Evolutionary conservation across 2,888 invertebrate genomes (phyloP), one percentile per base, ranked within the genome.

Genomic region (Athripsodes cinereus): DNA sequence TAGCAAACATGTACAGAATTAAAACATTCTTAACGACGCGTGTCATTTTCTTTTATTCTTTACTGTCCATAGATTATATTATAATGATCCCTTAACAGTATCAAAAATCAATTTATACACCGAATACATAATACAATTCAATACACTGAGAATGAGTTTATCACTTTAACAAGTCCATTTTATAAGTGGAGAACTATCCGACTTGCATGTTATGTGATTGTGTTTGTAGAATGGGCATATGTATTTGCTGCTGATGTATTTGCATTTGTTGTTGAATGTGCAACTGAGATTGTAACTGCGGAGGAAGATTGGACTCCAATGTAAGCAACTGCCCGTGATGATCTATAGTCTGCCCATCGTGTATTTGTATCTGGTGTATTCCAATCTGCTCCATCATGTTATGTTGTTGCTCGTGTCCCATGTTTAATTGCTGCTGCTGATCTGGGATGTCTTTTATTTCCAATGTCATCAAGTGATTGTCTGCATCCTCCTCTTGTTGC

Each of bases 301-400:
- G 20, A 5, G 19, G 18, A 3, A 48, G 48, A 16, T 40, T 40
- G 13, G 40, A 13, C 3, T 40, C 40, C 13, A 40, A 40, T 8
- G 40, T 40, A 2, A 40, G 5, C 40, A 40, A 13, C 13, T 40
- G 40, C 2, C 40, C 40, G 13, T 40, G 40, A 40, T 13, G n/a
- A 13, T 40, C 40, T 16, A 40, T 8, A 3, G 40, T 13, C 13
- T 40, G 52, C 2, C 51, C 20, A 26, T 50, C 8, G n/a, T 50
- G 50, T 8, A 26, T 22, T 26, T 50, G 57, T 22, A 57, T 57
- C 13, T 55, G 55, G 1, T 35, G 20, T 13, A 22, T 21, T 18
- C 16, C 20, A 16, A 48, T 21, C 16, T 48, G 48, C 5, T 21
- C 19, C 19, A 21, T 19, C 20, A 21, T 48, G 21, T 18, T 22